Evolutionary conservation across 2,113 vertebrate species (phyloP).

Genomic region (Azemiops feae): DNA sequence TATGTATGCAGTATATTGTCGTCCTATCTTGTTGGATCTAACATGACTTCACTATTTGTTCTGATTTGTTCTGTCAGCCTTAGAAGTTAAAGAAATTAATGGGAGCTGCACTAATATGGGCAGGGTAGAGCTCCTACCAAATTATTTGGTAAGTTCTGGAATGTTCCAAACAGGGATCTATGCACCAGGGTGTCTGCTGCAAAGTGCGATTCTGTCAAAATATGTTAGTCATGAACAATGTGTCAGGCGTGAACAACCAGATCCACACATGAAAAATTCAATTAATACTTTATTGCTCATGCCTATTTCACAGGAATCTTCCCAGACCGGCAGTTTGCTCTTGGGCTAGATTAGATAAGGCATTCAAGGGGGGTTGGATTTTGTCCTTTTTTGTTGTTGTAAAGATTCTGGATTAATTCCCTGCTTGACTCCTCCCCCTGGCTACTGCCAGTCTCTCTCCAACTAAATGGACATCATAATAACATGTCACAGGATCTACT

Average conservation of each 20-base stretch:
- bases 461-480: not conserved
- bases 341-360: not conserved
- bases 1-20: not conserved
- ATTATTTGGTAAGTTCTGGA: not conserved
- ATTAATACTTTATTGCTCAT: too few species aligned
- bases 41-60: not conserved
- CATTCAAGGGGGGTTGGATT: not conserved
- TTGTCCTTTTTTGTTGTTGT: not conserved
- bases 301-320: too few species aligned
- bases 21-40: not conserved
- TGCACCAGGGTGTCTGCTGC: not conserved
- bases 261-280: too few species aligned
- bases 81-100: not conserved
- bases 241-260: too few species aligned
- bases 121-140: not conserved
- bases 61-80: not conserved
- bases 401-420: not conserved
- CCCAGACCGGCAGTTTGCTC: too few species aligned
- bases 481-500: not conserved
- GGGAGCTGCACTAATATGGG: not conserved
- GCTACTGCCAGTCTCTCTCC: not conserved
- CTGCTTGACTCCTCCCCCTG: not conserved
- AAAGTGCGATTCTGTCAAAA: not conserved
- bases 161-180: not conserved
- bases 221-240: too few species aligned